Conservation (phyloP, 1,140 invertebrate species). For the Neodiprion lecontei region DNA sequence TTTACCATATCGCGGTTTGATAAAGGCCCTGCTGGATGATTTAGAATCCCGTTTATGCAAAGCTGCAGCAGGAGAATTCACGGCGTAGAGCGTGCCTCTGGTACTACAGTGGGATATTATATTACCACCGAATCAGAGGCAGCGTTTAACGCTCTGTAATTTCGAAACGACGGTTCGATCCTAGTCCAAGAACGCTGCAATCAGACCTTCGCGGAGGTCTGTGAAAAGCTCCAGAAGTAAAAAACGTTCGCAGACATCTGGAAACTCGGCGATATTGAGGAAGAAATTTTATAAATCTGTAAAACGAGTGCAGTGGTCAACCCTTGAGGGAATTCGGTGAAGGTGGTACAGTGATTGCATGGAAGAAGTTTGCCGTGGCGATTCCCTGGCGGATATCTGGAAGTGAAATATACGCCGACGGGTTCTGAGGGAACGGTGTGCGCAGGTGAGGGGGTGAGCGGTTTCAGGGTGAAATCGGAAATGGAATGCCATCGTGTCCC, state of each 20-base stretch:
- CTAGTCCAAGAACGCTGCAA: too few relatives aligned
- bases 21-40: neutral
- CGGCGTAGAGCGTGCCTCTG: neutral
- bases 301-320: too few relatives aligned
- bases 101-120: neutral
- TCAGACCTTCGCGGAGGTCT: too few relatives aligned
- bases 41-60: constrained; percentile 1
- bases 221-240: constrained; percentile 14
- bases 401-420: neutral
- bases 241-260: too few relatives aligned
- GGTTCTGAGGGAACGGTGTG: neutral
- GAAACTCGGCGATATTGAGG: too few relatives aligned
- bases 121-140: neutral
- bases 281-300: too few relatives aligned
- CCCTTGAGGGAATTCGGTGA: neutral
- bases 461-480: neutral
- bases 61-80: neutral
- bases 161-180: too few relatives aligned
- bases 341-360: neutral
- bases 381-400: neutral
- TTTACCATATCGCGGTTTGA: neutral
- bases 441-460: neutral
- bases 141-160: too few relatives aligned
- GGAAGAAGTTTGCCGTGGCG: neutral
- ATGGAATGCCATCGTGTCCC: neutral